phyloP scores from a whole-genome alignment of 2,797 vertebrate species.

The Hoplostethus atlanticus region DNA sequence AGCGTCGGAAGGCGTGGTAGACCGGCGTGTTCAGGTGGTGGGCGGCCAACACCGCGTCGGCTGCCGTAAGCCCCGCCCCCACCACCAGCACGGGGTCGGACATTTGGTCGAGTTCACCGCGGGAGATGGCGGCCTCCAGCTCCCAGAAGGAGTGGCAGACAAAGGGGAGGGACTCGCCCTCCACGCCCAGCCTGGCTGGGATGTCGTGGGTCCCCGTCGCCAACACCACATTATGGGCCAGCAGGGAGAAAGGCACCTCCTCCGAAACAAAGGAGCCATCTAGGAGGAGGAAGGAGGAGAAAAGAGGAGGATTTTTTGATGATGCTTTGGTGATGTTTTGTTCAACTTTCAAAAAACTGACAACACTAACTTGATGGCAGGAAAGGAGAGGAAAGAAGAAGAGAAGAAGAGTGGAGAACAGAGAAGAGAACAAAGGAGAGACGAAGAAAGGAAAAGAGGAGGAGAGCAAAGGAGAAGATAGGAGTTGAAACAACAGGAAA shows the following conservation, averaged over 20 bases:
- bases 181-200: slow-evolving; percentile 80
- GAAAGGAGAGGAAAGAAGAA: not conserved
- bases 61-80: slow-evolving; percentile 86
- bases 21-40: slow-evolving; percentile 85
- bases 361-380: not conserved
- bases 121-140: slow-evolving; percentile 83
- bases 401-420: not conserved
- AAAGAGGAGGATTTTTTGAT: not conserved
- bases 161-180: slow-evolving; percentile 84
- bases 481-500: too few relatives aligned
- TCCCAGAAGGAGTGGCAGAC: slow-evolving; percentile 87
- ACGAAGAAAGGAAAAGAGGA: too few relatives aligned
- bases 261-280: slow-evolving; percentile 60
- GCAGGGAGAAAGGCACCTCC: slow-evolving; percentile 77
- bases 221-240: slow-evolving; percentile 83
- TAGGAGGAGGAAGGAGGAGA: slow-evolving; percentile 18
- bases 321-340: too few relatives aligned
- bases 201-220: slow-evolving; percentile 88
- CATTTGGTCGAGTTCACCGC: slow-evolving; percentile 72
- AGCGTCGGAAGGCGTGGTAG: slow-evolving; percentile 84
- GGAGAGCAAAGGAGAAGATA: not conserved
- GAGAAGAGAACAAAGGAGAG: not conserved
- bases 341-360: not conserved
- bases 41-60: slow-evolving; percentile 83
- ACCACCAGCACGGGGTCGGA: slow-evolving; percentile 85